Conservation (phyloP, 2,888 invertebrate genomes). For the Cephus sareptanus region DNA sequence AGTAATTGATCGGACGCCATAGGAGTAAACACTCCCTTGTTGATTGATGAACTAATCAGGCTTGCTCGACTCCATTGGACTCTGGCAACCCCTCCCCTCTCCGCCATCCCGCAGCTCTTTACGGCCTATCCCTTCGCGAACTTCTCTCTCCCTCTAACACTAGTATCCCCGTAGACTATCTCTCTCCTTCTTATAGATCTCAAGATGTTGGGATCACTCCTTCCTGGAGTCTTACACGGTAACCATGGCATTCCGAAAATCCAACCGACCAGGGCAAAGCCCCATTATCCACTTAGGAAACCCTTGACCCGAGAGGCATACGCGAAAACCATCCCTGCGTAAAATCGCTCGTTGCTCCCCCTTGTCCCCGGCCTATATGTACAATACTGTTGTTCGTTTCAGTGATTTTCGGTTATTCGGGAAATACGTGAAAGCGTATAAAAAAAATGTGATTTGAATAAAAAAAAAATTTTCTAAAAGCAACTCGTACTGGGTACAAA, state of each 20-base stretch:
- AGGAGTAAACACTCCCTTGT: constrained; percentile 58
- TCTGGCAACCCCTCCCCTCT: constrained; percentile 8
- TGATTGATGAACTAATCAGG: constrained; percentile 63
- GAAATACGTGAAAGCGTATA: neutral
- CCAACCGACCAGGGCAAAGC: neutral
- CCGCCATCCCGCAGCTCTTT: constrained; percentile 5
- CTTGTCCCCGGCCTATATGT: neutral
- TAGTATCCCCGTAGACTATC: neutral
- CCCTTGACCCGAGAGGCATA: neutral
- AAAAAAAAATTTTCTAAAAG: neutral
- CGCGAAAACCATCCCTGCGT: neutral
- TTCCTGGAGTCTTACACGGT: neutral
- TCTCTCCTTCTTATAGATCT: constrained; percentile 8
- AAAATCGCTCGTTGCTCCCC: neutral
- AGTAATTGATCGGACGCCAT: constrained; percentile 58
- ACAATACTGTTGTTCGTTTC: neutral
- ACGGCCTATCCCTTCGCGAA: neutral
- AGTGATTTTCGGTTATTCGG: neutral
- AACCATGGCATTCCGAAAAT: constrained; percentile 2
- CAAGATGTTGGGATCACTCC: neutral
- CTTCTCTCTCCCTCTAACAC: neutral
- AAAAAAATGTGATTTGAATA: too few relatives aligned
- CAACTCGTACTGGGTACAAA: neutral
- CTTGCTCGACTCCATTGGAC: constrained; percentile 37
- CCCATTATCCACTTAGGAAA: neutral